These are phyloP conservation scores for Gila orcuttii DNA, from an alignment of 2,113 vertebrate species.

Conservation along the genomic window DNA sequence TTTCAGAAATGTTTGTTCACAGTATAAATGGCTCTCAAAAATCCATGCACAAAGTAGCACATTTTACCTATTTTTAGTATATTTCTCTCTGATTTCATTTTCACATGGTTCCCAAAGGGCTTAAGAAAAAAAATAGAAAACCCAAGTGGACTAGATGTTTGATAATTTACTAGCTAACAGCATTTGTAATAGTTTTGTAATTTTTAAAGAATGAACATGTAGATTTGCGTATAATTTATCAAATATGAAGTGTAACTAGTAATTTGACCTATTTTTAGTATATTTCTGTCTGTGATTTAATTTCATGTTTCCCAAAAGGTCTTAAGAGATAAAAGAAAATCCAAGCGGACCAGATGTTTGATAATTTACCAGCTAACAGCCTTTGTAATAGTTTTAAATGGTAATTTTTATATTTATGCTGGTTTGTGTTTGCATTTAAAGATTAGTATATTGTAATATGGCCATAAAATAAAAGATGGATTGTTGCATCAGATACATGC, in stretches of 20 bases:
- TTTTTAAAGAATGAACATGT: too few species aligned
- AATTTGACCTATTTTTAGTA: background rate
- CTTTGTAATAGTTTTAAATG: background rate
- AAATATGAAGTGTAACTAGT: too few species aligned
- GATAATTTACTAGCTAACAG: background rate
- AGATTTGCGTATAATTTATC: too few species aligned
- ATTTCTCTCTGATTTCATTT: constrained; percentile 13
- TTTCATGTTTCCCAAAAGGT: background rate
- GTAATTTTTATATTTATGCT: background rate
- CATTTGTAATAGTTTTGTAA: too few species aligned
- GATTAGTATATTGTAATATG: background rate
- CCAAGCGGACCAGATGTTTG: background rate
- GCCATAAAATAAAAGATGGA: background rate
- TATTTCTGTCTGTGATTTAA: background rate
- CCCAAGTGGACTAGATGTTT: background rate
- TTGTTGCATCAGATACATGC: background rate
- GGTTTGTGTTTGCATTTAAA: background rate
- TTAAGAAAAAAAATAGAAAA: background rate
- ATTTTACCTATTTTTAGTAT: constrained; percentile 17
- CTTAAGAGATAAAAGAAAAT: constrained; percentile 21
- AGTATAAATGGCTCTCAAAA: background rate
- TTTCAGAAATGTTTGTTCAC: constrained; percentile 10
- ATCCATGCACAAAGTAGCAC: background rate
- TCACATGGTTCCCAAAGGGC: background rate
- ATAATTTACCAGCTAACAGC: background rate